Evolutionary conservation across 2,888 invertebrate genomes (phyloP).

Genomic region (Thumatha senex): DNA sequence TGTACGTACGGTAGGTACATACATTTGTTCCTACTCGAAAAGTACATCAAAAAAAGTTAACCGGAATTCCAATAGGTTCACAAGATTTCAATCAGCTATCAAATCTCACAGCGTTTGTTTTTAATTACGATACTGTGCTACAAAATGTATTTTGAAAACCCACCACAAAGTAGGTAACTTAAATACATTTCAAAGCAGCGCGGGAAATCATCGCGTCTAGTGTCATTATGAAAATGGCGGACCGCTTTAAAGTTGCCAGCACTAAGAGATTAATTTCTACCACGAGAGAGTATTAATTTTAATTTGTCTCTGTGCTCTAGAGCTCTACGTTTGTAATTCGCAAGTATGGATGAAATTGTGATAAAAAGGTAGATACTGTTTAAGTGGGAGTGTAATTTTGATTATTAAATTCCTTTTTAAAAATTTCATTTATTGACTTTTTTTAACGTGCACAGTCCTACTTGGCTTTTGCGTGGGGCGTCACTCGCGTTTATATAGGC

Average conservation of each 20-base stretch:
- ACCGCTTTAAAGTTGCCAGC: slow-evolving; percentile 61
- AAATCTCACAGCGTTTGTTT: no score
- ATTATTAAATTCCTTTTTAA: slow-evolving; percentile 1
- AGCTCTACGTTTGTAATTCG: slow-evolving; percentile 24
- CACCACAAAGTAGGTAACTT: slow-evolving; percentile 17
- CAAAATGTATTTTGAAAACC: no score
- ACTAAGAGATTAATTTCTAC: slow-evolving; percentile 43
- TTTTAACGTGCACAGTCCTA: background rate
- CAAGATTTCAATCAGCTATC: no score
- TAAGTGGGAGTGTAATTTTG: slow-evolving; percentile 4
- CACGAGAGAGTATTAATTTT: slow-evolving; percentile 42
- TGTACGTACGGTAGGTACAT: no score
- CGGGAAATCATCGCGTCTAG: slow-evolving; percentile 44
- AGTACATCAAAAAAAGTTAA: no score
- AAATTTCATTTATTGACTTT: background rate
- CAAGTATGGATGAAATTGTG: slow-evolving; percentile 25
- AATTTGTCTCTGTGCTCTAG: slow-evolving; percentile 27
- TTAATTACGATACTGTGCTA: no score
- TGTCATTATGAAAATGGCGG: slow-evolving; percentile 67
- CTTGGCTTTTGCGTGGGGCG: no score
- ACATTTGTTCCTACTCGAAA: no score
- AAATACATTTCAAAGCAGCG: slow-evolving; percentile 23
- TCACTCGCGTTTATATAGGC: no score
- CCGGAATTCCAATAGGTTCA: no score
- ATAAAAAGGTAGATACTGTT: slow-evolving; percentile 22